phyloP scores from a whole-genome alignment of 53 echinoderm and acorn worm genomes.

The Apostichopus leukothele region DNA sequence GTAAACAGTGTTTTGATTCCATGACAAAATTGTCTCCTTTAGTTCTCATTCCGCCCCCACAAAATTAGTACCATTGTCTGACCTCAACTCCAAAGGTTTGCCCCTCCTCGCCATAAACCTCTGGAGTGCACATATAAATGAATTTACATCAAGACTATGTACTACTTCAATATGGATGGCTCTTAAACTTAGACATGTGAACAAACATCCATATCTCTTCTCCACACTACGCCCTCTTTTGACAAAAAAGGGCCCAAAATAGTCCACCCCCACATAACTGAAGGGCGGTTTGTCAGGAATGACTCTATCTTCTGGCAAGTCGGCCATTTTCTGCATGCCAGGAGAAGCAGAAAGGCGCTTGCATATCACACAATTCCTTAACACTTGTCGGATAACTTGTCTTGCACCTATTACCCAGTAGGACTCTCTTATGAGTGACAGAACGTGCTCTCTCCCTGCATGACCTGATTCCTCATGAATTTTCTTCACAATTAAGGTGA shows the following conservation, averaged over 20 bases:
- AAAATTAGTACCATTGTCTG: conserved; percentile 72
- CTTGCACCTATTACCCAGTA: conserved; percentile 57
- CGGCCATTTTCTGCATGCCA: conserved; percentile 52
- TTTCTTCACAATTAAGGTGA: conserved; percentile 26
- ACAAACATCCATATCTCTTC: conserved; percentile 62
- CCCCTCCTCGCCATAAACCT: conserved; percentile 57
- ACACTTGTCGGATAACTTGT: conserved; percentile 24
- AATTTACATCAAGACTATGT: conserved; percentile 37
- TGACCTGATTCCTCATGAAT: conserved; percentile 47
- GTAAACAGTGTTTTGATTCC: conserved; percentile 44
- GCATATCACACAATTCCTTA: conserved; percentile 52
- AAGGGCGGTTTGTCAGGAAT: conserved; percentile 53
- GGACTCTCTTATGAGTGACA: conserved; percentile 43
- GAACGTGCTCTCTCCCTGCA: conserved; percentile 56
- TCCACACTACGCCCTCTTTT: conserved; percentile 51
- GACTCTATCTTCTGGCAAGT: conserved; percentile 49
- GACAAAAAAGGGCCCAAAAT: conserved; percentile 59
- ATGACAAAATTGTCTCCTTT: conserved; percentile 16
- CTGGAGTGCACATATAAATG: conserved; percentile 50
- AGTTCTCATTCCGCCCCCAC: conserved; percentile 65
- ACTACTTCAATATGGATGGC: conserved; percentile 62
- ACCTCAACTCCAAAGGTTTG: conserved; percentile 41
- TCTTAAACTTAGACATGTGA: conserved; percentile 56
- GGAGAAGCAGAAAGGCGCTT: neutral
- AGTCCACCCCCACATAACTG: conserved; percentile 56